A percentile compares a stretch with the other conserved stretches of the same genome.
phyloP scores from a whole-genome alignment of 2,797 vertebrate species.

The Lateolabrax maculatus region DNA sequence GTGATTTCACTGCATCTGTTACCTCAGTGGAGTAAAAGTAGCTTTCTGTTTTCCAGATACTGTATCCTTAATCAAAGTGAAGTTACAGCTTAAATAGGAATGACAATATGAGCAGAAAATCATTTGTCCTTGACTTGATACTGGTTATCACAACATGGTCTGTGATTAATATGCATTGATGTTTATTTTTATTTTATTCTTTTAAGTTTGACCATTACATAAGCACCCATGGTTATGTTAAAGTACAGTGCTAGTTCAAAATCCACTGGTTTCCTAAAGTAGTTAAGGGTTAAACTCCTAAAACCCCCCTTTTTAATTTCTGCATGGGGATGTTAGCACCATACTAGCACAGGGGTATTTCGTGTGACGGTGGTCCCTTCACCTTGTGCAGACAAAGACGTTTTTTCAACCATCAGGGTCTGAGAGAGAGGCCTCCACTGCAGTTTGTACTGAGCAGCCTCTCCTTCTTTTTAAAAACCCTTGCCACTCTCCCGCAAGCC shows the following conservation, averaged over 20 bases:
- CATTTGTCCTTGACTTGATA: slow-evolving; percentile 38
- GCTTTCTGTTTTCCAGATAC: slow-evolving; percentile 25
- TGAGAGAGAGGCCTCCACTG: slow-evolving; percentile 34
- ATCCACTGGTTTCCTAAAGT: slow-evolving; percentile 43
- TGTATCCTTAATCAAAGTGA: slow-evolving; percentile 18
- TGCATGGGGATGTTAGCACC: slow-evolving; percentile 20
- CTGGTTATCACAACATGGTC: neutral
- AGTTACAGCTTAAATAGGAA: slow-evolving; percentile 19
- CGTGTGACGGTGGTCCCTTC: slow-evolving; percentile 46
- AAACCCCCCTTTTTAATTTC: slow-evolving; percentile 41
- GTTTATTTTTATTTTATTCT: neutral
- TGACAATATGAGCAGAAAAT: slow-evolving; percentile 12
- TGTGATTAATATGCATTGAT: neutral
- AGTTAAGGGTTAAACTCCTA: slow-evolving; percentile 30
- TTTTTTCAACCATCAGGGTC: slow-evolving; percentile 10
- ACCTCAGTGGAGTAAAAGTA: slow-evolving; percentile 39
- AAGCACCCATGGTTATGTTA: neutral
- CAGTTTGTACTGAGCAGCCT: slow-evolving; percentile 42
- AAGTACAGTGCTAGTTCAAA: slow-evolving; percentile 20
- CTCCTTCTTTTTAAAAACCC: slow-evolving; percentile 41
- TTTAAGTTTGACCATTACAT: neutral
- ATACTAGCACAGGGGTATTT: slow-evolving; percentile 22
- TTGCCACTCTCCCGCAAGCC: slow-evolving; percentile 45
- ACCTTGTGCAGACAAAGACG: slow-evolving; percentile 40
- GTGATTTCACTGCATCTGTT: slow-evolving; percentile 53